Evolutionary conservation across 2,888 invertebrate genomes (phyloP).

Genomic region (Drosophila melanosoma): DNA sequence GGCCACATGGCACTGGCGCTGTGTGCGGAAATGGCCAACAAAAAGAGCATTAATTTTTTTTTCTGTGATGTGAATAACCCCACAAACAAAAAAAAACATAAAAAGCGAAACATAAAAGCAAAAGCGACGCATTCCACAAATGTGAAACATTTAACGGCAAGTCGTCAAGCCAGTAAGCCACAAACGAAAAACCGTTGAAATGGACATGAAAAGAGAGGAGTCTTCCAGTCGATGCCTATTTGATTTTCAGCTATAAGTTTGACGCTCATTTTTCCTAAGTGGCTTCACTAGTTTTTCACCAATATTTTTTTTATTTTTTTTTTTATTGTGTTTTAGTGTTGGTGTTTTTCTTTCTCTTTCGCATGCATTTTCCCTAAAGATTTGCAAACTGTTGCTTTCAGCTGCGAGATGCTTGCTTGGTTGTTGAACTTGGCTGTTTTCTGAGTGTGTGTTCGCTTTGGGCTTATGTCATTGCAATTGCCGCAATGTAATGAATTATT

Average conservation of each 20-base stretch:
- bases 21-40: slow-evolving; percentile 43
- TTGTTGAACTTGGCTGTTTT: slow-evolving; percentile 63
- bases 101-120: background rate
- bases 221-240: slow-evolving; percentile 30
- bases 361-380: slow-evolving; percentile 64
- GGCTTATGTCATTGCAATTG: slow-evolving; percentile 71
- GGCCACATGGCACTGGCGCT: slow-evolving; percentile 77
- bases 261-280: slow-evolving; percentile 61
- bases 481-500: slow-evolving; percentile 72
- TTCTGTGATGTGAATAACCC: slow-evolving; percentile 63
- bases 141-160: slow-evolving; percentile 40
- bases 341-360: slow-evolving; percentile 60
- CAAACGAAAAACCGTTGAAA: background rate
- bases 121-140: slow-evolving; percentile 44
- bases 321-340: slow-evolving; percentile 12
- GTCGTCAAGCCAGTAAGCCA: slow-evolving; percentile 59
- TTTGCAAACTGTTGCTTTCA: slow-evolving; percentile 40
- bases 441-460: slow-evolving; percentile 44
- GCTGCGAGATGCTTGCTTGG: slow-evolving; percentile 59
- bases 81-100: slow-evolving; percentile 7
- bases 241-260: slow-evolving; percentile 46
- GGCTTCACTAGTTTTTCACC: slow-evolving; percentile 42
- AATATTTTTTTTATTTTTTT: slow-evolving; percentile 24
- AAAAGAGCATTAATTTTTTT: slow-evolving; percentile 34
- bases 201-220: slow-evolving; percentile 3